These are phyloP conservation scores for Mythimna vitellina DNA, from an alignment of 2,888 invertebrate genomes.

Conservation along the genomic window DNA sequence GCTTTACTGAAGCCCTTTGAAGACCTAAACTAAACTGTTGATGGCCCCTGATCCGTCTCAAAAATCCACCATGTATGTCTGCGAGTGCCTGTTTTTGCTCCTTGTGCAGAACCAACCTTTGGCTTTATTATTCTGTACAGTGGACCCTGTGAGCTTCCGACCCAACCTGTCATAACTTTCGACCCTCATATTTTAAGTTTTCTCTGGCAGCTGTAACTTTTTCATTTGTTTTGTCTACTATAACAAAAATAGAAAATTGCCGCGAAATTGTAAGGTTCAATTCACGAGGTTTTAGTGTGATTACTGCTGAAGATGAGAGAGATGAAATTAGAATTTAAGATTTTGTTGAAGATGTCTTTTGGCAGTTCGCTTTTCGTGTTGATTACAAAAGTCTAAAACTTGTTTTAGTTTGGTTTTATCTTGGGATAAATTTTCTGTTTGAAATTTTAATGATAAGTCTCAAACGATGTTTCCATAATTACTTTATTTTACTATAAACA, in stretches of 20 bases:
- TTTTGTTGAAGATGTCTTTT: conserved; percentile 32
- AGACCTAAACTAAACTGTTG: no score
- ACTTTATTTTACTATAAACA: not conserved
- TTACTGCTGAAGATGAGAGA: conserved; percentile 31
- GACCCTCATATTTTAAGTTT: conserved; percentile 68
- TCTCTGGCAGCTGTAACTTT: conserved; percentile 58
- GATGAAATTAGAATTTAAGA: conserved; percentile 35
- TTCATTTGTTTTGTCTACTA: conserved; percentile 60
- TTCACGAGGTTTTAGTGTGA: conserved; percentile 35
- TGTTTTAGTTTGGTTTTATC: not conserved
- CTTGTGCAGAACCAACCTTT: not conserved
- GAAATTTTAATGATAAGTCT: not conserved
- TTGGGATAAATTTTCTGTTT: not conserved
- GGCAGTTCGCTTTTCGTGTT: conserved; percentile 27
- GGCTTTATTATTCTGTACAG: not conserved
- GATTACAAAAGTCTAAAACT: conserved; percentile 31
- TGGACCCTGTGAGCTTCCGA: not conserved
- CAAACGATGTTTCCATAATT: not conserved
- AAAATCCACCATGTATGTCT: no score
- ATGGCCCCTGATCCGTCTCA: no score
- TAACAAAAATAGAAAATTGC: conserved; percentile 45
- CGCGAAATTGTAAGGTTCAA: conserved; percentile 32
- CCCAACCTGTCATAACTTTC: conserved; percentile 65
- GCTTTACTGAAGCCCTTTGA: no score
- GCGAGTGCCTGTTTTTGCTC: no score